phyloP scores from a whole-genome alignment of 2,113 vertebrate species.

The Pagrus major region DNA sequence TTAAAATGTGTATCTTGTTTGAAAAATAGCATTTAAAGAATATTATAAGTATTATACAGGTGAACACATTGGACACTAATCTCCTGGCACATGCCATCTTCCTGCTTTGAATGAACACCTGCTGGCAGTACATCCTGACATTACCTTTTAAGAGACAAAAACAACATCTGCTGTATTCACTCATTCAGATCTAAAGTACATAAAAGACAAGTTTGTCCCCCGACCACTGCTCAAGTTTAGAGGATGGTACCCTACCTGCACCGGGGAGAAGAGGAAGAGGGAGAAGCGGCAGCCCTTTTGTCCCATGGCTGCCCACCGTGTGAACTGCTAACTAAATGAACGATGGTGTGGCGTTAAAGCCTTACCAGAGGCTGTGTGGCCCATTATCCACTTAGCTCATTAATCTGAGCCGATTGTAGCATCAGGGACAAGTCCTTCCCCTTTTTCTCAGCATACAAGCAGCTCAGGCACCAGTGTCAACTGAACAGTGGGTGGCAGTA shows the following conservation, averaged over 20 bases:
- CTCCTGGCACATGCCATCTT: neutral
- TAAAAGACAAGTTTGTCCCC: neutral
- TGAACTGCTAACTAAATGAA: conserved; percentile 43
- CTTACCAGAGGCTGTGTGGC: conserved; percentile 47
- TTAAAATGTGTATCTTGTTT: neutral
- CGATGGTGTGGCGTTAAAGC: conserved; percentile 31
- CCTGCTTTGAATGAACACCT: neutral
- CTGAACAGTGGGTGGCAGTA: conserved; percentile 71
- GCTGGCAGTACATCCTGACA: neutral
- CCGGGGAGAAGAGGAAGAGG: conserved; percentile 81
- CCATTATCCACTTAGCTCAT: conserved; percentile 77
- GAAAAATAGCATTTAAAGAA: neutral
- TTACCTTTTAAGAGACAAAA: neutral
- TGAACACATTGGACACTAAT: neutral
- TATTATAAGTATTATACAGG: neutral
- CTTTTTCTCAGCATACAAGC: conserved; percentile 11
- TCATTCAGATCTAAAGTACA: neutral
- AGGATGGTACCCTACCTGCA: conserved; percentile 77
- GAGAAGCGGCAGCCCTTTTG: conserved; percentile 85
- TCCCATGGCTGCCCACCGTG: conserved; percentile 79
- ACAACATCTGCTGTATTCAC: neutral
- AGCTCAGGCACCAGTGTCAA: neutral
- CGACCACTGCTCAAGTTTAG: neutral
- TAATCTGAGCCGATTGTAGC: conserved; percentile 73
- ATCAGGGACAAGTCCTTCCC: conserved; percentile 37